phyloP scores from a whole-genome alignment of 2,888 invertebrate genomes.

The Apoda limacodes region DNA sequence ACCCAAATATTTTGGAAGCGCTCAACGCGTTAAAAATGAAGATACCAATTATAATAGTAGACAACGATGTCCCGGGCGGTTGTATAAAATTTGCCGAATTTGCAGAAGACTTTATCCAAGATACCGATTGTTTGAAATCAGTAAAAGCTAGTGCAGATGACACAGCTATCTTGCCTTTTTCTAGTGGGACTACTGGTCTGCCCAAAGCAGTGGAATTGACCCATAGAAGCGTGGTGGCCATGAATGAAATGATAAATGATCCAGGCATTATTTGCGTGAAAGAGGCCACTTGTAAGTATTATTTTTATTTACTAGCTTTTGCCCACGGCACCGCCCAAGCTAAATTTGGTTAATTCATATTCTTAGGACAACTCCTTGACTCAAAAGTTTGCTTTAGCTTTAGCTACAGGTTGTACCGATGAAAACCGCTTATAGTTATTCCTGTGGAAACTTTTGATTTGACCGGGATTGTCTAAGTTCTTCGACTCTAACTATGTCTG shows the following conservation, averaged over 20 bases:
- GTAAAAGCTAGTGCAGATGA: conserved; percentile 64
- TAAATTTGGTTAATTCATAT: too few relatives aligned
- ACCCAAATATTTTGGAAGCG: conserved; percentile 56
- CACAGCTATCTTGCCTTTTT: conserved; percentile 79
- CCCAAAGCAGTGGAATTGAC: conserved; percentile 80
- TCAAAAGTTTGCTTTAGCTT: too few relatives aligned
- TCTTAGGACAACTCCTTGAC: too few relatives aligned
- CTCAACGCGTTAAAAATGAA: conserved; percentile 47
- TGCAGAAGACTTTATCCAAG: conserved; percentile 62
- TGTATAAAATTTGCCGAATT: conserved; percentile 75
- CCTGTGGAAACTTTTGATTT: too few relatives aligned
- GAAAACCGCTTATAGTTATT: too few relatives aligned
- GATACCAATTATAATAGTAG: conserved; percentile 64
- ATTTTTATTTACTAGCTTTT: too few relatives aligned
- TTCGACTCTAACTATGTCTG: too few relatives aligned
- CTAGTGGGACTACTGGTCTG: conserved; percentile 88
- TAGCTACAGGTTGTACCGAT: too few relatives aligned
- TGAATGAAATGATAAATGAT: conserved; percentile 48
- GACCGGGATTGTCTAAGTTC: too few relatives aligned
- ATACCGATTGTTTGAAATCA: conserved; percentile 58
- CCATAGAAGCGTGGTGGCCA: conserved; percentile 68
- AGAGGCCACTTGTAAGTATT: conserved; percentile 51
- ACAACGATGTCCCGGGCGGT: conserved; percentile 62
- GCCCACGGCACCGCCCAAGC: too few relatives aligned
- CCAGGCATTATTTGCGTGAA: conserved; percentile 43